phyloP scores from a whole-genome alignment of 30 jellyfish, hydroid and myxozoan genomes.

The Aurelia aurita complex sp. Pacific region DNA sequence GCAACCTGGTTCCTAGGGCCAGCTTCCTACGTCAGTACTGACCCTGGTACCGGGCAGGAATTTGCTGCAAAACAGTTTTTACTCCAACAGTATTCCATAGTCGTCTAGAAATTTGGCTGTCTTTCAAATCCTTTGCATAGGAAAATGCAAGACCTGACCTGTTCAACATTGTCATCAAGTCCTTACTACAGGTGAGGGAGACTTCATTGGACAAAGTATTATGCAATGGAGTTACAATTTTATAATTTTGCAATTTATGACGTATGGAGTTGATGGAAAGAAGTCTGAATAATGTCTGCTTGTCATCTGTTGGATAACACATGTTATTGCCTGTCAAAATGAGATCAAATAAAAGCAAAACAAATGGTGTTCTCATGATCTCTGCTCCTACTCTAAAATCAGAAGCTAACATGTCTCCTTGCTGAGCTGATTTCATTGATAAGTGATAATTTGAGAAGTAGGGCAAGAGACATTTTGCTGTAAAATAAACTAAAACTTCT shows the following conservation, averaged over 20 bases:
- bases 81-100: conserved; percentile 33
- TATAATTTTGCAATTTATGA: not conserved
- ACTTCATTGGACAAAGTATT: not conserved
- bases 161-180: conserved; percentile 14
- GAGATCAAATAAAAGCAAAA: conserved; percentile 8
- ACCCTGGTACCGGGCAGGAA: too few relatives aligned
- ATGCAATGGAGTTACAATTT: conserved; percentile 16
- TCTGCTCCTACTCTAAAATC: conserved; percentile 25
- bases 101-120: conserved; percentile 15
- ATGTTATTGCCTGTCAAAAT: conserved; percentile 15
- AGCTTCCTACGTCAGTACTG: too few relatives aligned
- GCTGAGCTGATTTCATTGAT: not conserved
- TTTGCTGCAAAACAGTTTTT: conserved; percentile 1
- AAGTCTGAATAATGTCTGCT: conserved; percentile 3
- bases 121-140: conserved; percentile 32
- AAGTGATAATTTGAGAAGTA: not conserved
- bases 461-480: conserved; percentile 18
- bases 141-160: conserved; percentile 30
- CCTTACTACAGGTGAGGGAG: not conserved
- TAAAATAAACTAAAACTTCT: conserved; percentile 4
- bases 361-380: conserved; percentile 2
- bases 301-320: not conserved
- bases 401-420: not conserved
- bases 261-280: conserved; percentile 12
- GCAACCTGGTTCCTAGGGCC: too few relatives aligned